These are phyloP conservation scores for Torymus aiolomorphi DNA, from an alignment of 2,888 invertebrate genomes.

Conservation along the genomic window DNA sequence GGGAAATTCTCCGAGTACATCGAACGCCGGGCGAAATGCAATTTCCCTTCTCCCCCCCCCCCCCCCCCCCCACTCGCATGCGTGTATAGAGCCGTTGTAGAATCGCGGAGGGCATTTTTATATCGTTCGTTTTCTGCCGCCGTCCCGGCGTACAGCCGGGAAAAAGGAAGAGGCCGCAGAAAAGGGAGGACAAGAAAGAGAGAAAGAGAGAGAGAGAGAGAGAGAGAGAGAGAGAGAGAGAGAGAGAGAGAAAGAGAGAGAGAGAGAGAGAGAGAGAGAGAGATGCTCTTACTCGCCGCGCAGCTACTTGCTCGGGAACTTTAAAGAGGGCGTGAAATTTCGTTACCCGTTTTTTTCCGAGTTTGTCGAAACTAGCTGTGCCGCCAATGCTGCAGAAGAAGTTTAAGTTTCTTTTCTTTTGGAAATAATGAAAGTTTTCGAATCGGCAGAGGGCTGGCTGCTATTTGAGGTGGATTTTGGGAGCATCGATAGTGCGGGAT, in stretches of 20 bases:
- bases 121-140: slow-evolving; percentile 33
- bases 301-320: slow-evolving; percentile 18
- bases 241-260: background rate
- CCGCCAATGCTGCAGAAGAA: no score
- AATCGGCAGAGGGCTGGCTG: no score
- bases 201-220: background rate
- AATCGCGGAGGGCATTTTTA: slow-evolving; percentile 41
- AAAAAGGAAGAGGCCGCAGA: slow-evolving; percentile 2
- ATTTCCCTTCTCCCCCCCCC: slow-evolving; percentile 26
- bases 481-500: no score
- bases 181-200: no score
- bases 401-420: no score
- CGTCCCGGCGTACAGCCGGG: background rate
- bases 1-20: slow-evolving; percentile 33
- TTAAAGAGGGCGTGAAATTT: slow-evolving; percentile 29
- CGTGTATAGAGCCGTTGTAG: slow-evolving; percentile 17
- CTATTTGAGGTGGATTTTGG: no score
- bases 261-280: background rate
- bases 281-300: slow-evolving; percentile 27
- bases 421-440: no score
- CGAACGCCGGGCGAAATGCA: slow-evolving; percentile 45
- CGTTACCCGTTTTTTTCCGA: slow-evolving; percentile 9
- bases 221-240: slow-evolving; percentile 3
- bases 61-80: background rate
- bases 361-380: background rate